Evolutionary conservation across 2,797 vertebrate genomes (phyloP).

Genomic region (Holocentrus rufus): DNA sequence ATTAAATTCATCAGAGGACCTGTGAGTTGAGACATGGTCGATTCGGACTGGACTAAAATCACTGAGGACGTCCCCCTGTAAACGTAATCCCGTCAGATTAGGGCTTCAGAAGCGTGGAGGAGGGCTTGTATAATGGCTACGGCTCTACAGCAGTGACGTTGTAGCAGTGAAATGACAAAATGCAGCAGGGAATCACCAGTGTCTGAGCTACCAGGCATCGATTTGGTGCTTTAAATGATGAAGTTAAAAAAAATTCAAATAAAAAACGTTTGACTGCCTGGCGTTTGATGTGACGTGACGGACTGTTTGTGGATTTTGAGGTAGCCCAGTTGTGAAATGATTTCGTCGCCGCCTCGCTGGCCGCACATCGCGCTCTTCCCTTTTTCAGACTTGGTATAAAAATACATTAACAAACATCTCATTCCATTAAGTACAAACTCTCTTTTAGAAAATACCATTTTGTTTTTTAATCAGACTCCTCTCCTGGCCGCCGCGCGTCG

Average conservation of each 20-base stretch:
- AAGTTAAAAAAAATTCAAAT: constrained; percentile 21
- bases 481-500: neutral
- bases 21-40: no score
- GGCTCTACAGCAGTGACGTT: constrained; percentile 31
- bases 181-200: constrained; percentile 58
- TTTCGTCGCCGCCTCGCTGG: constrained; percentile 68
- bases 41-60: no score
- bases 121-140: neutral
- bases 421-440: constrained; percentile 75
- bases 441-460: constrained; percentile 66
- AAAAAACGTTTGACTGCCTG: no score
- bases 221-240: constrained; percentile 20
- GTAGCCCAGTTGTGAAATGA: constrained; percentile 82
- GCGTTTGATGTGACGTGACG: constrained; percentile 20
- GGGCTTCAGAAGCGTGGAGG: neutral
- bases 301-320: constrained; percentile 72
- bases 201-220: constrained; percentile 79
- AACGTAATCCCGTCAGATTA: no score
- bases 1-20: no score
- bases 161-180: constrained; percentile 52
- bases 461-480: constrained; percentile 11
- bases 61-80: no score
- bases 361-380: constrained; percentile 64
- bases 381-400: constrained; percentile 83
- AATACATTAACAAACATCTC: constrained; percentile 82